Conservation (phyloP, 2,113 vertebrate genomes). For the Poicephalus meyeri region DNA sequence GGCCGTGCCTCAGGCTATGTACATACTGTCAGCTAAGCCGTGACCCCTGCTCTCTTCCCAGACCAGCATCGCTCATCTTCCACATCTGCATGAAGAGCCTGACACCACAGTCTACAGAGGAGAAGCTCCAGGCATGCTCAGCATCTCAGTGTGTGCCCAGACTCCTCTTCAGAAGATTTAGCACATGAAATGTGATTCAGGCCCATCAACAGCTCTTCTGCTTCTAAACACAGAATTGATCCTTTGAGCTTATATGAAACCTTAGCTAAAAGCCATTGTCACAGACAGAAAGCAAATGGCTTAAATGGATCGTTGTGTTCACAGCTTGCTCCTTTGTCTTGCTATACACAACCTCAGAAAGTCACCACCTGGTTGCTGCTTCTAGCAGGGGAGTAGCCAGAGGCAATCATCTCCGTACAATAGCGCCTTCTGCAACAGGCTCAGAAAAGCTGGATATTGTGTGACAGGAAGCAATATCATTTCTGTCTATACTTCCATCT, state of each 20-base stretch:
- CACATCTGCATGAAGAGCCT: background rate
- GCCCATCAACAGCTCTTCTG: background rate
- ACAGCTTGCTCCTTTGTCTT: background rate
- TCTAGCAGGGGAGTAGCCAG: background rate
- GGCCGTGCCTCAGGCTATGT: background rate
- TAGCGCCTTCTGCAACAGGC: background rate
- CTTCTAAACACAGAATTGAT: background rate
- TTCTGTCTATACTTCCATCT: background rate
- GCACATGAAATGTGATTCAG: background rate
- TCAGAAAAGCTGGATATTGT: background rate
- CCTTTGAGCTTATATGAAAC: background rate
- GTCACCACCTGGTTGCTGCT: background rate
- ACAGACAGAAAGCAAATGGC: background rate
- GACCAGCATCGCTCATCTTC: background rate
- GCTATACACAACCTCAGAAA: background rate
- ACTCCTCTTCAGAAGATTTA: background rate
- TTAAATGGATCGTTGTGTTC: background rate
- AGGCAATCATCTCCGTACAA: background rate
- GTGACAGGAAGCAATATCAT: background rate
- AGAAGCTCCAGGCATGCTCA: background rate
- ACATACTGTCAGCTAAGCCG: background rate
- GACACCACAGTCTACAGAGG: background rate
- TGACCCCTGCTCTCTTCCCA: background rate
- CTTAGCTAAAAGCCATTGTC: background rate
- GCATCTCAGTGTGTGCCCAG: background rate